phyloP scores from a whole-genome alignment of 2,888 invertebrate genomes.

The Antheraea assamensis region DNA sequence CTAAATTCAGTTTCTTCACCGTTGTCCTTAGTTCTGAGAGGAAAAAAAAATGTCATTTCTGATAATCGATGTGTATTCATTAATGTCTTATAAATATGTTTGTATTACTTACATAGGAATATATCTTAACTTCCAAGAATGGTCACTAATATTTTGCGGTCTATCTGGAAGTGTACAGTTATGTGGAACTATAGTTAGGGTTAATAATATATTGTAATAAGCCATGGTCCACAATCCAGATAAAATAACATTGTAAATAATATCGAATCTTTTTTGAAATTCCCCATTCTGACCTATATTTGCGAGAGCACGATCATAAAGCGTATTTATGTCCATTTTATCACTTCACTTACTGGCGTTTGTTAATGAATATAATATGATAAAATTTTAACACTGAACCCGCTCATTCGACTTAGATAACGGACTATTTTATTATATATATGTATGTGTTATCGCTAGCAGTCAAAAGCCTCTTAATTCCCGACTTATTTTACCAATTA shows the following conservation, averaged over 20 bases:
- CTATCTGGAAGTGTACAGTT: conserved; percentile 64
- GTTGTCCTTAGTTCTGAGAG: not conserved
- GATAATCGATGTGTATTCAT: not conserved
- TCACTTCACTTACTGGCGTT: not conserved
- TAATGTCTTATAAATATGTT: not conserved
- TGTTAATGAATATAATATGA: not conserved
- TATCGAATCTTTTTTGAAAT: conserved; percentile 69
- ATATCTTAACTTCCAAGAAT: not conserved
- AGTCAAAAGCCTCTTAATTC: not conserved
- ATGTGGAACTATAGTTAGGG: conserved; percentile 68
- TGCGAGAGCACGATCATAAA: conserved; percentile 53
- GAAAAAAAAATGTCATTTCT: not conserved
- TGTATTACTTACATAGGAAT: conserved; percentile 15
- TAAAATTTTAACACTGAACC: not conserved
- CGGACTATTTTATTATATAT: not conserved
- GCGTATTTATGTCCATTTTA: conserved; percentile 45
- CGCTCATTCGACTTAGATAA: not conserved
- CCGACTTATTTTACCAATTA: not conserved
- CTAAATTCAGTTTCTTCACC: not conserved
- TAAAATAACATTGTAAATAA: conserved; percentile 64
- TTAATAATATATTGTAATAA: conserved; percentile 66
- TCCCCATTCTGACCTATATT: conserved; percentile 62
- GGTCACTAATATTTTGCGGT: conserved; percentile 4
- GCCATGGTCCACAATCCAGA: conserved; percentile 61
- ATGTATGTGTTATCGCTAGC: not conserved